A percentile compares a stretch with the other conserved stretches of the same genome.
phyloP scores from a whole-genome alignment of 2,113 vertebrate genomes.

The Proterorhinus semilunaris region DNA sequence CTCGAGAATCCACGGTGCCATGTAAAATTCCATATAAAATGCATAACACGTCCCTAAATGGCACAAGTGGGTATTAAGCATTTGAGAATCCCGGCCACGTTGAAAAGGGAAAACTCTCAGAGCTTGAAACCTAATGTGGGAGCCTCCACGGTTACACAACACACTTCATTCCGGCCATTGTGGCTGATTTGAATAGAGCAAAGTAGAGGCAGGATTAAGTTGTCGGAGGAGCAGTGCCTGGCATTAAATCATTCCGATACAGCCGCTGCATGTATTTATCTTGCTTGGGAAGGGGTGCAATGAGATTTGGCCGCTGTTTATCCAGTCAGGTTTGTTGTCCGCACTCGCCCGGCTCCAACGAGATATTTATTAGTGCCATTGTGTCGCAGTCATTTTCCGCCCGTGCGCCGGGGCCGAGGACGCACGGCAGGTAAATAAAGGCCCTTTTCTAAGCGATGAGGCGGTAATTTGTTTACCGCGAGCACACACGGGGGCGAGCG shows the following conservation, averaged over 20 bases:
- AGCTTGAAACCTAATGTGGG: conserved; percentile 36
- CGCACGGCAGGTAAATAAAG: conserved; percentile 58
- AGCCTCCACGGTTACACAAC: conserved; percentile 49
- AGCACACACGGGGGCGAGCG: conserved; percentile 44
- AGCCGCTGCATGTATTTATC: conserved; percentile 60
- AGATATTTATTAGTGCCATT: conserved; percentile 75
- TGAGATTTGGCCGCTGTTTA: conserved; percentile 69
- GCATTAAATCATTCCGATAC: conserved; percentile 68
- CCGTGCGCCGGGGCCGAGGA: conserved; percentile 53
- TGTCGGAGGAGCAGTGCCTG: conserved; percentile 53
- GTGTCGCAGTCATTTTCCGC: conserved; percentile 64
- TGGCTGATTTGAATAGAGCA: conserved; percentile 58
- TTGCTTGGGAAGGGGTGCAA: conserved; percentile 55
- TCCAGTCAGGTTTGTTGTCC: conserved; percentile 66
- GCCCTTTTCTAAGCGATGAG: conserved; percentile 46
- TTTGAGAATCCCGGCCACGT: conserved; percentile 13
- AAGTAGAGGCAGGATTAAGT: conserved; percentile 68
- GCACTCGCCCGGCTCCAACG: conserved; percentile 60
- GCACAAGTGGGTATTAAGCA: neutral
- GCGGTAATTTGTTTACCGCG: conserved; percentile 66
- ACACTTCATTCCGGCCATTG: conserved; percentile 58
- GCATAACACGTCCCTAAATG: neutral
- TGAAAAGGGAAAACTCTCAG: conserved; percentile 22
- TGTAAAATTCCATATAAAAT: too few relatives aligned
- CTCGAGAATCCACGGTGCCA: too few relatives aligned